Conservation (phyloP, 2,113 vertebrate species). For the Chroicocephalus ridibundus region DNA sequence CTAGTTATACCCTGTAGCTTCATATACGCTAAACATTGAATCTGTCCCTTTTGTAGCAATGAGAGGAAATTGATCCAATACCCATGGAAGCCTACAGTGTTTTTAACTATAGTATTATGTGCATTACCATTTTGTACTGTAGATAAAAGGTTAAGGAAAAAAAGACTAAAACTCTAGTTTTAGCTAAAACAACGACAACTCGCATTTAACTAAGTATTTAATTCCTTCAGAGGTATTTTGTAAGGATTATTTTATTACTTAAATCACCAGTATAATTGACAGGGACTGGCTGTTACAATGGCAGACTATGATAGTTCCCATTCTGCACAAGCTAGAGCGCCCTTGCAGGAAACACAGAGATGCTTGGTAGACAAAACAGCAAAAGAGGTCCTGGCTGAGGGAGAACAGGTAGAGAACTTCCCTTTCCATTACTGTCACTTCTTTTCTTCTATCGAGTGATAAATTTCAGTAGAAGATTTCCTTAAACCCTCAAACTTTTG, state of each 20-base stretch:
- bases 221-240: neutral
- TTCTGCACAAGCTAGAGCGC: neutral
- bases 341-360: neutral
- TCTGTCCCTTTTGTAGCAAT: neutral
- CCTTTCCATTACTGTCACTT: neutral
- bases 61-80: neutral
- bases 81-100: rapidly evolving
- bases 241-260: neutral
- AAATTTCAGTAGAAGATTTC: neutral
- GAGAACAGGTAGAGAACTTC: neutral
- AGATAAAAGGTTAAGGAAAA: neutral
- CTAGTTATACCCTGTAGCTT: neutral
- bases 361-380: neutral
- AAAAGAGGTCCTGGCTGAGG: neutral
- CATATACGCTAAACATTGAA: neutral
- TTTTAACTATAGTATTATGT: neutral
- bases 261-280: neutral
- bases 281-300: neutral
- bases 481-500: neutral
- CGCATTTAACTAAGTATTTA: neutral
- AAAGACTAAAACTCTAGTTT: neutral
- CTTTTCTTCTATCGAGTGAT: neutral
- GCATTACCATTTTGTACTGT: neutral
- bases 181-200: too few relatives aligned
- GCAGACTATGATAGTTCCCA: neutral